Evolutionary conservation across 2,797 vertebrate genomes (phyloP), one percentile per base, ranked within the genome.

Genomic region (Pterois miles): DNA sequence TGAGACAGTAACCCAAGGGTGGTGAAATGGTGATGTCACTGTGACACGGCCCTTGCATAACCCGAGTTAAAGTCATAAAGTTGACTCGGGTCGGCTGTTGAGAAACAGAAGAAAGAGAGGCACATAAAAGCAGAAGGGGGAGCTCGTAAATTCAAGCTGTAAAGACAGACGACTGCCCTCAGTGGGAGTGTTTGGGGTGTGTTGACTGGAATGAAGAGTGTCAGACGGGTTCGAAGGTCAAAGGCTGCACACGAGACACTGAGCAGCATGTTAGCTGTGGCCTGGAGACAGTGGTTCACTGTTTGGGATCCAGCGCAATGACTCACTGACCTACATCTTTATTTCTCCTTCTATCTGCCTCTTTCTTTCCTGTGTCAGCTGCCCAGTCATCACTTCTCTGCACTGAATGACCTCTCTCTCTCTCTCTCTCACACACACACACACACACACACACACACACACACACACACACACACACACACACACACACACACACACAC

Each of bases 291-390:
- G 69, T 57, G 57, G 20, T 54, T 56, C 58, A 22, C 10, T 46
- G 3, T 57, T 76, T 86, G 79, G 86, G 83, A 86, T 86, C 85
- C 86, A 89, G 82, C 66, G 91, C 87, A 87, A 65, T 93, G 91
- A 92, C 82, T 93, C 92, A 93, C 86, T 88, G 84, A 92, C 91
- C 90, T 92, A 91, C 82, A 91, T 91, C 89, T 88, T 86, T 89
- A 84, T 87, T 88, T 78, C 80, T 85, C 80, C 82, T 80, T 82
- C 84, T 89, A 88, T 89, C 89, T 88, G 78, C 74, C 80, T 90
- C 87, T 91, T 91, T 93, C 86, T 89, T 89, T 88, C 80, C 85
- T 86, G 90, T 92, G 89, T 91, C 89, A 92, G 91, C 90, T 92
- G 92, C 88, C 87, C 87, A 88, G 90, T 93, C 91, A 93, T 92